These are phyloP conservation scores for Scolopax bukidnonensis DNA, from an alignment of 2,797 vertebrate genomes.

Conservation along the genomic window DNA sequence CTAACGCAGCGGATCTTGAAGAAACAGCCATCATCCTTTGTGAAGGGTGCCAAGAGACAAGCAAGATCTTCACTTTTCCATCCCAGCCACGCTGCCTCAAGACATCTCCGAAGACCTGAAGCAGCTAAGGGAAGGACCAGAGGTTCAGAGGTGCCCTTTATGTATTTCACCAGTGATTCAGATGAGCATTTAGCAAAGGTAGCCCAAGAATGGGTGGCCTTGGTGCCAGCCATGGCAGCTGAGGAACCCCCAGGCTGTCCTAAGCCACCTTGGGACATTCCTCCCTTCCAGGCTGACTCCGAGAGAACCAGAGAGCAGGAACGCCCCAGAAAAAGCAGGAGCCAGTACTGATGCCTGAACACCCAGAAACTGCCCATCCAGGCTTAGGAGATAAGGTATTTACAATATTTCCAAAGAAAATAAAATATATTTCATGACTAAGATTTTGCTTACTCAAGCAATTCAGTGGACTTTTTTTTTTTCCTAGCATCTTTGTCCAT, in stretches of 20 bases:
- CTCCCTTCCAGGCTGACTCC: background rate
- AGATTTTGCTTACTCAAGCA: background rate
- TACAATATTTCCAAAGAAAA: background rate
- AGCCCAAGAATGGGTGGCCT: background rate
- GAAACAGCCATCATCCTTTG: background rate
- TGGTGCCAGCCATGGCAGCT: rapidly evolving
- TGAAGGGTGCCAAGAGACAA: background rate
- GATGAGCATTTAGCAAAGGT: background rate
- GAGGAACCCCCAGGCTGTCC: background rate
- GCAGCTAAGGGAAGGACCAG: background rate
- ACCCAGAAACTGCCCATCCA: background rate
- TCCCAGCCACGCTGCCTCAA: background rate
- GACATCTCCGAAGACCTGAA: background rate
- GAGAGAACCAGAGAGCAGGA: background rate
- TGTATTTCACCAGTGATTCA: rapidly evolving
- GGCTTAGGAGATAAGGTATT: background rate
- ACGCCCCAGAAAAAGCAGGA: background rate
- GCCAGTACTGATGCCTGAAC: background rate
- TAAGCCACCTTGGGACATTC: background rate
- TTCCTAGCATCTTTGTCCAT: background rate
- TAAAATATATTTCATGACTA: background rate
- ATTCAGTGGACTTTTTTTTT: background rate
- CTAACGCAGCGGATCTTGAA: background rate
- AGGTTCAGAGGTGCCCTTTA: no score
- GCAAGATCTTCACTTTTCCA: background rate